Conservation (phyloP, 2,113 vertebrate genomes). For the Eulemur rufifrons region DNA sequence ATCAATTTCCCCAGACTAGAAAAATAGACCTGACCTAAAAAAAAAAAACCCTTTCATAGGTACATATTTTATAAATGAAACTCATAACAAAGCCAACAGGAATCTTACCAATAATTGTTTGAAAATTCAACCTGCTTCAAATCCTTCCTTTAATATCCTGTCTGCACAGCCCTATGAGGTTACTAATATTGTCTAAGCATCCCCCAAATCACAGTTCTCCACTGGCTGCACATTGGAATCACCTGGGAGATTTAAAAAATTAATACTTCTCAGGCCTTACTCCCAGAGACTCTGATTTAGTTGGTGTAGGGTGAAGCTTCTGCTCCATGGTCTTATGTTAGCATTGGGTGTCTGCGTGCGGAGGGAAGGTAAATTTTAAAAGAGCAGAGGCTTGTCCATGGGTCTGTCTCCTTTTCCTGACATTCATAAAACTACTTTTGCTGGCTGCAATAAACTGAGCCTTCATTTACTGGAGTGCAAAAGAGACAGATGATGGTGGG, state of each 20-base stretch:
- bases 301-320: background rate
- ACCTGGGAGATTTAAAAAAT: background rate
- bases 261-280: background rate
- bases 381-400: background rate
- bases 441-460: background rate
- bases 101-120: background rate
- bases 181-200: background rate
- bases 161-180: background rate
- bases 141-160: background rate
- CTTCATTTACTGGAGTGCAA: background rate
- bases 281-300: background rate
- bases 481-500: background rate
- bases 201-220: background rate
- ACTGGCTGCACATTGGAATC: background rate
- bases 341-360: background rate
- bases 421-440: background rate
- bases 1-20: background rate
- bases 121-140: background rate
- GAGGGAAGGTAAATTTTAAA: background rate
- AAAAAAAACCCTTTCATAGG: background rate
- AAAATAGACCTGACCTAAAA: constrained; percentile 27
- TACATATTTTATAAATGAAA: constrained; percentile 15
- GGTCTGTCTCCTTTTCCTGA: background rate
- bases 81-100: background rate
- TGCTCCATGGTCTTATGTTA: background rate